Conservation (phyloP, 2,888 invertebrate genomes). For the Drosophila suboccidentalis region DNA sequence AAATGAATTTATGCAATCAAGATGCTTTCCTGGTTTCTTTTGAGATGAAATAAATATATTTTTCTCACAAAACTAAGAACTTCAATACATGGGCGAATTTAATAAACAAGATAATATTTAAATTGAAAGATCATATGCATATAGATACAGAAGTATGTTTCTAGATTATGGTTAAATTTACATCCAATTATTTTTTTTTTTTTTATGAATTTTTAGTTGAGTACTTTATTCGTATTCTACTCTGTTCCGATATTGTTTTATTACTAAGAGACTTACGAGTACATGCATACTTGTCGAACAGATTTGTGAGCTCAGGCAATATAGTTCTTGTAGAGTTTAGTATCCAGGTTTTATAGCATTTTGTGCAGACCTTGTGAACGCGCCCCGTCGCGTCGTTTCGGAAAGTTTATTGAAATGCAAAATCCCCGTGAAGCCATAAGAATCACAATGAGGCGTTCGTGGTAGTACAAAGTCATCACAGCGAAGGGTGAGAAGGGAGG, state of each 20-base stretch:
- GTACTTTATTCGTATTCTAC: background rate
- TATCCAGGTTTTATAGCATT: constrained; percentile 29
- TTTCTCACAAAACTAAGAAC: no score
- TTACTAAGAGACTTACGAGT: background rate
- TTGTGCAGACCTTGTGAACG: constrained; percentile 43
- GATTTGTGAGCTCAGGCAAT: constrained; percentile 15
- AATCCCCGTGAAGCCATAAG: constrained; percentile 76
- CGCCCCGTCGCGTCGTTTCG: constrained; percentile 67
- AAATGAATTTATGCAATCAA: no score
- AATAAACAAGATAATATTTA: no score
- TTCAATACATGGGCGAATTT: no score
- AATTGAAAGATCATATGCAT: no score
- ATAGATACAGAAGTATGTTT: no score
- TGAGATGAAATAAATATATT: no score
- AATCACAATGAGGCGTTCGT: constrained; percentile 68
- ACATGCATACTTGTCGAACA: constrained; percentile 4
- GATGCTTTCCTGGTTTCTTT: no score
- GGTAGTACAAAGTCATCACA: constrained; percentile 57
- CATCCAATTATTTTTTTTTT: no score
- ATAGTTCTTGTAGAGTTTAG: constrained; percentile 30
- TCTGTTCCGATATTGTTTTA: background rate
- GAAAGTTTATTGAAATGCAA: constrained; percentile 71
- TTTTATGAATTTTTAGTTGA: no score
- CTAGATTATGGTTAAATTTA: no score
- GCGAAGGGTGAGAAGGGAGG: constrained; percentile 34